Evolutionary conservation across 2,888 invertebrate species (phyloP), one percentile per base, ranked within the genome.

Genomic region (Ptilodon capucinus): DNA sequence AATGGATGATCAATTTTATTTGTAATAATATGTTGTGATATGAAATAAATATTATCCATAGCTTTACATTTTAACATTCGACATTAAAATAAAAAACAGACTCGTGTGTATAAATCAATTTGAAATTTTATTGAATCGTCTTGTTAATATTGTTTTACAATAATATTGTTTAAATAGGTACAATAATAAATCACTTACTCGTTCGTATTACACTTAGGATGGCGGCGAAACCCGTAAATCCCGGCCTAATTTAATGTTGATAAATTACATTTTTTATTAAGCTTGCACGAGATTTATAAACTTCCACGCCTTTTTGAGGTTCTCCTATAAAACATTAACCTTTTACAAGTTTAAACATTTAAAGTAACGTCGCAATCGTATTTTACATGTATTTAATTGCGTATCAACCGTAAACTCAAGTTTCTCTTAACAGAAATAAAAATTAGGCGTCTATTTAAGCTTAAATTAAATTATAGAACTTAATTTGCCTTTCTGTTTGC

Each of bases 151-250:
- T 51, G 51, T 57, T 55, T 62, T 57, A 60, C 51, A 62, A 45
- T 43, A 46, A 48, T 39, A 65, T 49, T 39, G 40, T 45, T 49
- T 38, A 46, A 56, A 54, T 42, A 48, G 46, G 49, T 62, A 65
- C 48, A 54, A 51, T 62, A 49, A 52, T 63, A 66, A 64, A 63
- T 63, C 56, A 64, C 60, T 64, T 63, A 63, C 54, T 52, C 32
- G 35, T 54, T 25, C 39, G 34, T 19, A 38, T 58, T 51, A 51
- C 50, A 46, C 43, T 54, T 48, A 58, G 51, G 45, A 60, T 25
- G 50, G 56, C 49, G 53, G 38, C 36, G 35, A 57, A 49, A 38
- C 42, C 48, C 41, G 45, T 41, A 44, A 52, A 50, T 25, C 53
- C 13, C 35, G 34, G 38, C 25, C 39, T 44, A 55, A 60, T 56